These are phyloP conservation scores for Ctenicera cuprea DNA, from an alignment of 2,888 invertebrate species.

Conservation along the genomic window DNA sequence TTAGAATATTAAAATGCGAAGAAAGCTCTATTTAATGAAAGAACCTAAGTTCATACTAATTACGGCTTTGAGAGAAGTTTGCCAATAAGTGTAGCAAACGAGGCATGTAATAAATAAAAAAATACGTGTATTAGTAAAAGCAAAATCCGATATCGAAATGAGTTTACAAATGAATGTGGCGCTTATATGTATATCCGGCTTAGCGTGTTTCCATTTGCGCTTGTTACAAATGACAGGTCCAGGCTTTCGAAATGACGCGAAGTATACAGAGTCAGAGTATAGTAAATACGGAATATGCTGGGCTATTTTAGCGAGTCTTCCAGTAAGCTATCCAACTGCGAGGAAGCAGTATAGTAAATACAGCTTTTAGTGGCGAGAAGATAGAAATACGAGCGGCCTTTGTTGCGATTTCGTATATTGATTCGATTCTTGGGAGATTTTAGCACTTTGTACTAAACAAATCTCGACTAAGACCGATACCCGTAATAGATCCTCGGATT, in stretches of 20 bases:
- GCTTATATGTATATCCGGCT: conserved; percentile 19
- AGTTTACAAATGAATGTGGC: neutral
- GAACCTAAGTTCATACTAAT: neutral
- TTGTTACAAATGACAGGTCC: conserved; percentile 25
- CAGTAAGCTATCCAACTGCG: conserved; percentile 15
- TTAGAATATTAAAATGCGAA: too few species aligned
- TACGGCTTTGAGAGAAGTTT: neutral
- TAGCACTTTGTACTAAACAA: conserved; percentile 18
- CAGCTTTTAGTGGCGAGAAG: conserved; percentile 8
- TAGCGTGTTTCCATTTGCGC: conserved; percentile 22
- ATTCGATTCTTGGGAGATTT: conserved; percentile 13
- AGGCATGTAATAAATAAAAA: conserved; percentile 3
- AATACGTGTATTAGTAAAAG: neutral
- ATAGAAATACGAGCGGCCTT: conserved; percentile 11
- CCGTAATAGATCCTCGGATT: conserved; percentile 11
- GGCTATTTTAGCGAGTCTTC: conserved; percentile 13
- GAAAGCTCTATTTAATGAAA: too few species aligned
- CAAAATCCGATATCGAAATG: conserved; percentile 4
- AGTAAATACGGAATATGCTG: conserved; percentile 13
- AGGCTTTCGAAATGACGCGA: conserved; percentile 9
- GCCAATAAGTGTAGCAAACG: neutral
- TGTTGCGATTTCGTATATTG: conserved; percentile 17
- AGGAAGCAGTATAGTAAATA: conserved; percentile 17
- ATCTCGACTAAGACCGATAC: conserved; percentile 8
- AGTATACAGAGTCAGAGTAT: conserved; percentile 11